phyloP scores from a whole-genome alignment of 2,888 invertebrate species.

The Agonum fuliginosum region DNA sequence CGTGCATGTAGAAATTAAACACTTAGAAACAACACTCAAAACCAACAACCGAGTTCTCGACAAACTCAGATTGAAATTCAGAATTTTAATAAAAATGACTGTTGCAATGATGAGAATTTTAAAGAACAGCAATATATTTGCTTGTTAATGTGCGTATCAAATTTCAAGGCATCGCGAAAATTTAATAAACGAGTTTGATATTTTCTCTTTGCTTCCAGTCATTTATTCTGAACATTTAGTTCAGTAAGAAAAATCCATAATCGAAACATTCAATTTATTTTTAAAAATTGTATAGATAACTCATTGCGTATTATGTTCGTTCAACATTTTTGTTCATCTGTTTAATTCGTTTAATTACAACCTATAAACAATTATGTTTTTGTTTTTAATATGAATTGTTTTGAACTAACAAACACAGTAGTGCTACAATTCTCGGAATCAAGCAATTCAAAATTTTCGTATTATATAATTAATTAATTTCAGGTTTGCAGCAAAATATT shows the following conservation, averaged over 20 bases:
- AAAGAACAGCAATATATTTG: conserved; percentile 4
- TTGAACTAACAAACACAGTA: too few species aligned
- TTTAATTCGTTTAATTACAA: too few species aligned
- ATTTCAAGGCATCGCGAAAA: background rate
- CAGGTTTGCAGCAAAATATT: background rate
- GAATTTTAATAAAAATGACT: background rate
- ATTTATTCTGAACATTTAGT: background rate
- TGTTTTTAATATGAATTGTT: too few species aligned
- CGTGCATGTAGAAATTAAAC: conserved; percentile 18
- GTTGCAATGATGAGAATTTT: background rate
- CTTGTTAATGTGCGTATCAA: conserved; percentile 17
- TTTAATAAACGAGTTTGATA: conserved; percentile 11
- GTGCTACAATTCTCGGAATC: too few species aligned
- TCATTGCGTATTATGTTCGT: background rate
- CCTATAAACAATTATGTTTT: too few species aligned
- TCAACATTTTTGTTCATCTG: conserved; percentile 13
- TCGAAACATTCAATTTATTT: background rate
- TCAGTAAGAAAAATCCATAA: conserved; percentile 1
- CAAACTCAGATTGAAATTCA: background rate
- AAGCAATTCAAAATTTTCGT: background rate
- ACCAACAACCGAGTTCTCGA: background rate
- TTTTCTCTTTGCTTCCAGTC: background rate
- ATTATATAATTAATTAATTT: background rate
- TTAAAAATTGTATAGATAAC: background rate
- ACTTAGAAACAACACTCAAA: background rate